phyloP scores from a whole-genome alignment of 1,140 invertebrate genomes.

The Aphelenchoides avenae region DNA sequence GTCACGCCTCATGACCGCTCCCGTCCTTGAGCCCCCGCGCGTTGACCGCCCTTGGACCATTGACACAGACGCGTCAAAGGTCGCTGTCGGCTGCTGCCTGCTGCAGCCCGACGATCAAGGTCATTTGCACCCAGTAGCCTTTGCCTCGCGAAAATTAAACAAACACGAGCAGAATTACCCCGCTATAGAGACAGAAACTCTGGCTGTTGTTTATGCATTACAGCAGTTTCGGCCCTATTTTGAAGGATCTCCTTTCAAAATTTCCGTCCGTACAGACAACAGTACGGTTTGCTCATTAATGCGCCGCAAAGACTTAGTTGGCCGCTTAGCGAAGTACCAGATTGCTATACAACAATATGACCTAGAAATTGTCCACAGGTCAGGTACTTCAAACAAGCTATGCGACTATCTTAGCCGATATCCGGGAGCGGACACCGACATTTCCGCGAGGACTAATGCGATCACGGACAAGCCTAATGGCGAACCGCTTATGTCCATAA shows the following conservation, averaged over 20 bases:
- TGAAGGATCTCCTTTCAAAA: slow-evolving; percentile 21
- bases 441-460: too few relatives aligned
- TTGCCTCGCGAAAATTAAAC: slow-evolving; percentile 8
- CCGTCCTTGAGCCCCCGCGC: slow-evolving; percentile 17
- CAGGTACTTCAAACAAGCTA: slow-evolving; percentile 12
- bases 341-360: slow-evolving; percentile 8
- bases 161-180: slow-evolving; percentile 25
- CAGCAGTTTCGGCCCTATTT: slow-evolving; percentile 22
- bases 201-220: slow-evolving; percentile 10
- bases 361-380: slow-evolving; percentile 12
- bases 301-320: slow-evolving; percentile 15
- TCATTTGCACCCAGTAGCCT: slow-evolving; percentile 16
- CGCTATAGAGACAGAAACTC: slow-evolving; percentile 22
- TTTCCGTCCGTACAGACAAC: slow-evolving; percentile 23
- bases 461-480: background rate
- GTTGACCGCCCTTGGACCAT: slow-evolving; percentile 18
- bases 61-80: slow-evolving; percentile 17
- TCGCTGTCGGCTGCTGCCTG: slow-evolving; percentile 10
- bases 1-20: slow-evolving; percentile 2
- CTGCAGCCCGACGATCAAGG: slow-evolving; percentile 3
- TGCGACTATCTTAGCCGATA: slow-evolving; percentile 19
- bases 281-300: slow-evolving; percentile 14
- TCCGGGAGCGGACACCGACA: too few relatives aligned
- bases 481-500: too few relatives aligned
- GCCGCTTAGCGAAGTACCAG: slow-evolving; percentile 18